Evolutionary conservation across 2,113 vertebrate species (phyloP).

Genomic region (Tamias sibiricus): DNA sequence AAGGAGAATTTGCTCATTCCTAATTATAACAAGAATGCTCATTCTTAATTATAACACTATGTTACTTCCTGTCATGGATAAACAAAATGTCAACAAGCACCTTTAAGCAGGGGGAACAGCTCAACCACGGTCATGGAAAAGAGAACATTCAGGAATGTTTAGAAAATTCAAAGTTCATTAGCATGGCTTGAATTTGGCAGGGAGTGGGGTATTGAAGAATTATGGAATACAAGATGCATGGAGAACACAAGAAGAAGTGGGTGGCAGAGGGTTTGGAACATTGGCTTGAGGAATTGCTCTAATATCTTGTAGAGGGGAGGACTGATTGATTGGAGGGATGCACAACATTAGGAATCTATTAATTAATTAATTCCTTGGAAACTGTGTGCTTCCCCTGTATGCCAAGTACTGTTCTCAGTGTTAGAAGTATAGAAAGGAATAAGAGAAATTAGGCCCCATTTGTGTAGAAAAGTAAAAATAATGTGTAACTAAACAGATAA

Average conservation of each 20-base stretch:
- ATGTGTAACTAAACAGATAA: background rate
- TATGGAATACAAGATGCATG: background rate
- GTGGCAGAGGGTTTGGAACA: too few relatives aligned
- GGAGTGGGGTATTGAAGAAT: background rate
- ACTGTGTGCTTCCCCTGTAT: background rate
- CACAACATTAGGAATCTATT: background rate
- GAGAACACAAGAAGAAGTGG: fast-evolving
- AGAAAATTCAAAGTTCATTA: background rate
- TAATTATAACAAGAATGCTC: background rate
- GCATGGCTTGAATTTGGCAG: background rate
- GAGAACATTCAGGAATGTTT: background rate
- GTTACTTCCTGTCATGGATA: background rate
- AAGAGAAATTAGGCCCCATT: background rate
- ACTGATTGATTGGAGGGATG: background rate
- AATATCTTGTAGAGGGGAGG: background rate
- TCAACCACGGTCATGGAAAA: background rate
- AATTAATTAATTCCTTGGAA: background rate
- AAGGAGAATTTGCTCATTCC: too few relatives aligned
- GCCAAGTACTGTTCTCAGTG: background rate
- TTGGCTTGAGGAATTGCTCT: background rate
- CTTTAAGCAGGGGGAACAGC: background rate
- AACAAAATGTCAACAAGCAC: background rate
- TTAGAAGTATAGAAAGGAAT: background rate
- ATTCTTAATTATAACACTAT: background rate
- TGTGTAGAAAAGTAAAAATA: background rate